Evolutionary conservation across 2,113 vertebrate species (phyloP), one percentile per base, ranked within the genome.

Genomic region (Calidris pygmaea): DNA sequence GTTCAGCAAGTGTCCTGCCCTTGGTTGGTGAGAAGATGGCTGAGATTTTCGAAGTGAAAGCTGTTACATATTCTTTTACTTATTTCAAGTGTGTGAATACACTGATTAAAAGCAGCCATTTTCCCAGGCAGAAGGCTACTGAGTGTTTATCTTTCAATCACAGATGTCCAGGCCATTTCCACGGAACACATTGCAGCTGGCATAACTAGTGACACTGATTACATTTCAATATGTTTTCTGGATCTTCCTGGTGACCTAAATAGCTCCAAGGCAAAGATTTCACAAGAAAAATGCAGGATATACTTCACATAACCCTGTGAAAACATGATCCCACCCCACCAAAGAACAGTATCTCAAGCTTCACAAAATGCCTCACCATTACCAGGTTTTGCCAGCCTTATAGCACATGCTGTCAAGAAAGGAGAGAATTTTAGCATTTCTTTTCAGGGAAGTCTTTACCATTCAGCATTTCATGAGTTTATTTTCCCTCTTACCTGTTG

Each of bases 1-100:
- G 35, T 74, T 93, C 90, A 90, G 60, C 10, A 5, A 67, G 41
- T 62, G 65, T 91, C 56, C 70, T 85, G 41, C 73, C 70, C 45
- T 50, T 45, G 55, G 19, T 47, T 90, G 37, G 32, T 93, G 65
- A 87, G 60, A 91, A 89, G 65, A 85, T 71, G 85, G 82, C 27
- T 43, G 73, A 93, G 35, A 55, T 95, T 94, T 91, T 81, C 74
- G 67, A 95, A 81, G 21, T 48, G 41, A 85, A 83, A 89, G 55
- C 66, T 83, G 26, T 79, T 72, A 83, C 37, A 59, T 53, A 22
- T 14, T 70, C 45, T 75, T 78, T 22, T 72, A 77, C n/a, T 86
- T 78, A 66, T 39, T 89, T 81, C 41, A 58, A 6, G 10, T 32
- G 27, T 45, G 18, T 1, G 4, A 9, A 35, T n/a, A 23, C 1